Evolutionary conservation across 2,797 vertebrate species (phyloP).

Genomic region (Peromyscus aztecus): DNA sequence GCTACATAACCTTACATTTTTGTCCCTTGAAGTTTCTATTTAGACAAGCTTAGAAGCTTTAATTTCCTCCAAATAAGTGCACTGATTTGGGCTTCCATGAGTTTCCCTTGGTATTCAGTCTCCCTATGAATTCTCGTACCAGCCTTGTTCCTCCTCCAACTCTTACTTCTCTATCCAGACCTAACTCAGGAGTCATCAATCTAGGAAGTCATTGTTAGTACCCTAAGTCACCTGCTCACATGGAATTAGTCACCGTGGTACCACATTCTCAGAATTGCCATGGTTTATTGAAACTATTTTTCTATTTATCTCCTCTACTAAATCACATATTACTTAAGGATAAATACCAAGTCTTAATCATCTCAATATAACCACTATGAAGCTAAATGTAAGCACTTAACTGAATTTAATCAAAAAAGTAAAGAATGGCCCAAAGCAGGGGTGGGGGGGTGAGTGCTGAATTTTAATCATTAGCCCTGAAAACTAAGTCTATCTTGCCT

Average conservation of each 20-base stretch:
- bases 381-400: not conserved
- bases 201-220: slow-evolving; percentile 27
- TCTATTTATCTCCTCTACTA: not conserved
- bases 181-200: not conserved
- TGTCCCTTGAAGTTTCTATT: not conserved
- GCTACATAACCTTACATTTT: slow-evolving; percentile 3
- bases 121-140: not conserved
- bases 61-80: slow-evolving; percentile 11
- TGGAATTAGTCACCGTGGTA: not conserved
- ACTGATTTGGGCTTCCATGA: not conserved
- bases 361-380: not conserved
- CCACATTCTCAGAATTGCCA: not conserved
- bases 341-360: not conserved
- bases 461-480: not conserved
- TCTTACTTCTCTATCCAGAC: not conserved
- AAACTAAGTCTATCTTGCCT: not conserved
- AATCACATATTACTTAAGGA: not conserved
- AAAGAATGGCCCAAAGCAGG: not conserved
- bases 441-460: not conserved
- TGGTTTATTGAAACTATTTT: slow-evolving; percentile 29
- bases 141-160: not conserved
- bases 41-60: slow-evolving; percentile 9
- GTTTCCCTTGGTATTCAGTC: not conserved
- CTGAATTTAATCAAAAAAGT: not conserved
- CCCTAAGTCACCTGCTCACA: not conserved